Evolutionary conservation across 1,140 invertebrate genomes (phyloP).

Genomic region (Patella vulgata): DNA sequence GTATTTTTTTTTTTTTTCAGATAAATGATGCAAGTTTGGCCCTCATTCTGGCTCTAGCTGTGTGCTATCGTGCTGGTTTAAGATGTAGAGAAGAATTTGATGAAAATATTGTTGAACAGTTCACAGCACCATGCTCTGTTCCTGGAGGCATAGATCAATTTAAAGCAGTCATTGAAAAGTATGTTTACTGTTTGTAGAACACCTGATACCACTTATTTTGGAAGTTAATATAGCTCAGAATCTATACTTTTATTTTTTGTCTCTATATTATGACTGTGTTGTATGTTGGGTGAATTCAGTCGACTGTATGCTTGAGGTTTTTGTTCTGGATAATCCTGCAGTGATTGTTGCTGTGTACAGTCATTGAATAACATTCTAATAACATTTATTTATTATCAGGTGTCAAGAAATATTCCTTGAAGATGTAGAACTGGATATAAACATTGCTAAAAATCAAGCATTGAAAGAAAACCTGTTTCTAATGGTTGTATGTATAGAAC

Average conservation of each 20-base stretch:
- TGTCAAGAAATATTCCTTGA: conserved; percentile 57
- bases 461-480: conserved; percentile 62
- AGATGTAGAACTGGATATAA: conserved; percentile 44
- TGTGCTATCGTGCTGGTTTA: conserved; percentile 56
- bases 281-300: no score
- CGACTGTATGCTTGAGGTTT: no score
- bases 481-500: conserved; percentile 60
- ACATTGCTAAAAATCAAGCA: conserved; percentile 59
- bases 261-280: no score
- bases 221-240: no score
- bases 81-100: conserved; percentile 43
- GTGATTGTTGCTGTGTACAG: no score
- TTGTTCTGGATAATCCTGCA: no score
- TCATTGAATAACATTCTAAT: no score
- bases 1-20: conserved; percentile 10
- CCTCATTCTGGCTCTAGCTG: conserved; percentile 49
- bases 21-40: conserved; percentile 35
- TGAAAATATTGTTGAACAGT: conserved; percentile 27
- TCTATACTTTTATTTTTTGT: no score
- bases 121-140: conserved; percentile 31
- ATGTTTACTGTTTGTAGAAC: no score
- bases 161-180: conserved; percentile 40
- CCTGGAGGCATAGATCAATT: conserved; percentile 30
- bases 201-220: no score
- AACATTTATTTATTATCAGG: conserved; percentile 19